Base-by-base conservation (phyloP, 2,888 invertebrate genomes). In the Conops quadrifasciatus region DNA sequence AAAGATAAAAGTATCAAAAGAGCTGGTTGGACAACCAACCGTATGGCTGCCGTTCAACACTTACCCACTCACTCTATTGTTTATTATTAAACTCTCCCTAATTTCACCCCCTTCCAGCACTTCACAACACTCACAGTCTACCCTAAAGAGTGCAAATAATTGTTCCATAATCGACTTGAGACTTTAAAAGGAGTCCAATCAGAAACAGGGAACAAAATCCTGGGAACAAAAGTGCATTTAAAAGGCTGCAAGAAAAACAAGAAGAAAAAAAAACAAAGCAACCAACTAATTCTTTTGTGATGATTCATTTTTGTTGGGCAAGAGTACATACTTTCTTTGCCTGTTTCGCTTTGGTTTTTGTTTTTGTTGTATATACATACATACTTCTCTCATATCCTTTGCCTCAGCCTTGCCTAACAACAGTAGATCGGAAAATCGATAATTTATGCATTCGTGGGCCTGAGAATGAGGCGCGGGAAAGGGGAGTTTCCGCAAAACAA, bases 121-220 rank as follows among this genome's bases (percentile, higher is more conserved):
- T n/a, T n/a, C n/a, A n/a, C n/a, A n/a, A n/a, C n/a, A n/a, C n/a
- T n/a, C n/a, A n/a, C n/a, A n/a, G n/a, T n/a, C n/a, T n/a, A n/a
- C n/a, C n/a, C n/a, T n/a, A n/a, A n/a, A 19, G 45, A 62, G 45
- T 45, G 24, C 62, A 43, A 62, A 45, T 62, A 62, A 63, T 63
- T 47, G 26, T 24, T 28, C 26, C 3, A 24, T 47, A 49, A 63
- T 47, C 47, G 49, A 63, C 63, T 63, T 63, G 30, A 60, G 36
- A 30, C 60, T 28, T 36, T n/a, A n/a, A n/a, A n/a, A n/a, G n/a
- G 13, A 63, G 21, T 16, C 62, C 43, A n/a, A n/a, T n/a, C n/a
- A n/a, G n/a, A n/a, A n/a, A n/a, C n/a, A n/a, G n/a, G n/a, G 13
- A 43, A 21, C 43, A 2, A 45, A 36, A 24, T 21, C 62, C 11